phyloP scores from a whole-genome alignment of 2,797 vertebrate species.

The Tympanoctomys barrerae region DNA sequence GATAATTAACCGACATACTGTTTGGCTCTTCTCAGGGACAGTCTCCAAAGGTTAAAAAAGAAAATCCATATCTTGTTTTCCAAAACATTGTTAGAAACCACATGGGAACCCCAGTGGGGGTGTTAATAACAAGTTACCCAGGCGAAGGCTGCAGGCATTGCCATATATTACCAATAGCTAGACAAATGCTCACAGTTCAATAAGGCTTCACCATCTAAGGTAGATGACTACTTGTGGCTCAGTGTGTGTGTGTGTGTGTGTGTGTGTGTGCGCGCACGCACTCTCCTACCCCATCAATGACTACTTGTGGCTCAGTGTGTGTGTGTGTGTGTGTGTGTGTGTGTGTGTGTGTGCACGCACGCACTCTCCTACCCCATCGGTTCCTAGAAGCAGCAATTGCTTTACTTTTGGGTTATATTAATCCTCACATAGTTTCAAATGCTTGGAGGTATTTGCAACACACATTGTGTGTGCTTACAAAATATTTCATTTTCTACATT shows the following conservation, averaged over 20 bases:
- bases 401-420: neutral
- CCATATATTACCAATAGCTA: neutral
- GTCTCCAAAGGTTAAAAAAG: neutral
- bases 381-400: neutral
- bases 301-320: neutral
- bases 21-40: neutral
- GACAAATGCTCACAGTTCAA: neutral
- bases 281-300: neutral
- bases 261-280: neutral
- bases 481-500: neutral
- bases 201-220: neutral
- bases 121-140: neutral
- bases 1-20: neutral
- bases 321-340: neutral
- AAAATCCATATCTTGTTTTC: conserved; percentile 25
- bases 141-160: neutral
- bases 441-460: neutral
- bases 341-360: neutral
- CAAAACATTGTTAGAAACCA: neutral
- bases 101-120: neutral
- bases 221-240: neutral
- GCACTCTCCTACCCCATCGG: neutral
- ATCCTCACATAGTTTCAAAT: neutral
- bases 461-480: neutral
- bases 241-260: neutral